Percentiles rank a stretch among this genome's conserved stretches.
phyloP scores from a whole-genome alignment of 2,888 invertebrate species.

The Tenthredo notha region DNA sequence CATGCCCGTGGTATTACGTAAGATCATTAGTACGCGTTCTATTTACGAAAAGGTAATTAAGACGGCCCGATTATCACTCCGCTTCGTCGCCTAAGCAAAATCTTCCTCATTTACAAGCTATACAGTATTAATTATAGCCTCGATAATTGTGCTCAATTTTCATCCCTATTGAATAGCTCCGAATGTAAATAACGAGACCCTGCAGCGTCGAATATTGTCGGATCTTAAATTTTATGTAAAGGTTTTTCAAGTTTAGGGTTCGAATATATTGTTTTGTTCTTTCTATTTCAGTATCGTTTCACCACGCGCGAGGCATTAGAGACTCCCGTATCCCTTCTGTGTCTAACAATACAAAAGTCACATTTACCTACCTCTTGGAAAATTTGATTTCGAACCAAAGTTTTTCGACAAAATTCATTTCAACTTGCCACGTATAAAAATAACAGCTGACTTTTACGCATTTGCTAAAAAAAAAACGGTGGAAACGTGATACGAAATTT shows the following conservation, averaged over 20 bases:
- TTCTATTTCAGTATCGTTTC: conserved; percentile 5
- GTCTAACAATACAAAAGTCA: not conserved
- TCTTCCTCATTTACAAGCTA: conserved; percentile 30
- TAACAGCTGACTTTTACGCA: not conserved
- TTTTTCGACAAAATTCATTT: conserved; percentile 1
- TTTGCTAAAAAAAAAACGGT: conserved; percentile 2
- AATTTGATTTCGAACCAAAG: conserved; percentile 5
- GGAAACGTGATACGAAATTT: conserved; percentile 22
- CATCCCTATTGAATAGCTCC: not conserved
- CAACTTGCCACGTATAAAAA: not conserved
- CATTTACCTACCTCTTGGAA: not conserved
- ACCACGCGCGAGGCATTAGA: conserved; percentile 6
- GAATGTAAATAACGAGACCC: conserved; percentile 12
- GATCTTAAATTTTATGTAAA: not conserved
- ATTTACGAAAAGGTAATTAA: conserved; percentile 25
- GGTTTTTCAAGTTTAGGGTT: not conserved
- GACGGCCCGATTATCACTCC: conserved; percentile 8
- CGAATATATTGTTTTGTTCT: not conserved
- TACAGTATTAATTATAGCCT: conserved; percentile 23
- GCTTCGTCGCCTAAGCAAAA: conserved; percentile 4
- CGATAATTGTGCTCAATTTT: conserved; percentile 19
- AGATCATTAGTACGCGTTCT: conserved; percentile 33
- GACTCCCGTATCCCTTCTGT: not conserved
- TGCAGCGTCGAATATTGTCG: not conserved
- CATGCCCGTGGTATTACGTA: conserved; percentile 11